These are phyloP conservation scores for Noctua janthina DNA, from an alignment of 2,888 invertebrate species.

Conservation along the genomic window DNA sequence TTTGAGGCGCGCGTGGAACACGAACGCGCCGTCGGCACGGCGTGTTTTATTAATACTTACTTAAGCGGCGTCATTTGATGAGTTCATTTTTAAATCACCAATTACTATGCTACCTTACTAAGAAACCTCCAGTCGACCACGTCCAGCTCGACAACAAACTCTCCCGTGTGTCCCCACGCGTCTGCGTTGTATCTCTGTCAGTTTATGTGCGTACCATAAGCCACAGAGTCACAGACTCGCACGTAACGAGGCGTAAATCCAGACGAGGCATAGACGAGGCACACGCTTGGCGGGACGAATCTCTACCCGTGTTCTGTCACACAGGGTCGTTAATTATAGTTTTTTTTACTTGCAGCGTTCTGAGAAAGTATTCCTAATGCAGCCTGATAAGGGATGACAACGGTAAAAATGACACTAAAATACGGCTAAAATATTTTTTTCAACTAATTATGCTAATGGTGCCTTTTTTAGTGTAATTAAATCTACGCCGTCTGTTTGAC, in stretches of 20 bases:
- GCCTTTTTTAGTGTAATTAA: no score
- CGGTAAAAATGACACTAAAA: no score
- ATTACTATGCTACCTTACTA: no score
- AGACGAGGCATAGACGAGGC: conserved; percentile 59
- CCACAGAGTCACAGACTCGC: conserved; percentile 42
- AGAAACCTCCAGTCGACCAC: neutral
- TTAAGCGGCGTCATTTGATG: no score
- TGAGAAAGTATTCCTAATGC: neutral
- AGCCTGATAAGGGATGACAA: neutral
- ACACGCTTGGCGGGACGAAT: conserved; percentile 16
- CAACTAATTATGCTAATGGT: no score
- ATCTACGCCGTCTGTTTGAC: no score
- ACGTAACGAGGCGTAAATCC: conserved; percentile 72
- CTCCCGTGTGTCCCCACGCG: conserved; percentile 3
- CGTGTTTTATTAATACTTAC: no score
- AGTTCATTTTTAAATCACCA: no score
- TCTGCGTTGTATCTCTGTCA: conserved; percentile 52
- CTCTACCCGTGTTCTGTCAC: conserved; percentile 15
- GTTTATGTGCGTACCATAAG: conserved; percentile 67
- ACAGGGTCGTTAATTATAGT: conserved; percentile 47
- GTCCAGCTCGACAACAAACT: neutral
- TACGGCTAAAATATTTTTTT: no score
- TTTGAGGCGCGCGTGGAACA: no score
- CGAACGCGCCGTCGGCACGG: no score
- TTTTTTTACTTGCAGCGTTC: neutral